A percentile compares a stretch with the other conserved stretches of the same genome.
phyloP scores from a whole-genome alignment of 2,113 vertebrate genomes.

The Aplodontia rufa region DNA sequence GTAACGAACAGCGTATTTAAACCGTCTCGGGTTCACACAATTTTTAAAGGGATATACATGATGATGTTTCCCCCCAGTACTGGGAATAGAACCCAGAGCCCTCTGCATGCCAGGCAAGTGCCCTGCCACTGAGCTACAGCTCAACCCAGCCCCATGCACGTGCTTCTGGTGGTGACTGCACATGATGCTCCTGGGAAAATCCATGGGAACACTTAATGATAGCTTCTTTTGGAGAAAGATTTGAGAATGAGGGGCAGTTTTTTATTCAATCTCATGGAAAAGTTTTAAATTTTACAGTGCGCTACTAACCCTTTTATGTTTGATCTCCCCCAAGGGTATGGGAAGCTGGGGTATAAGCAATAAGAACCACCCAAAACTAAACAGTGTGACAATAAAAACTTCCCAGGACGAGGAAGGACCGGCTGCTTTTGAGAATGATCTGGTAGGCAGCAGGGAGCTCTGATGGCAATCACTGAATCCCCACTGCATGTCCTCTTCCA shows the following conservation, averaged over 20 bases:
- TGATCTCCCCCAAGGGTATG: not conserved
- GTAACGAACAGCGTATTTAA: not conserved
- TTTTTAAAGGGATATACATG: not conserved
- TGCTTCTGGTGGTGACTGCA: not conserved
- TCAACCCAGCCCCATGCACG: not conserved
- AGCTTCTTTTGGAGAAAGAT: not conserved
- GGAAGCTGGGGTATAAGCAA: not conserved
- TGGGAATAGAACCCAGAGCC: not conserved
- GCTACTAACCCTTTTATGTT: not conserved
- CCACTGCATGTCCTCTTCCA: not conserved
- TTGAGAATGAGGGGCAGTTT: not conserved
- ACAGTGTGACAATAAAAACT: not conserved
- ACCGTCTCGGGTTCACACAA: not conserved
- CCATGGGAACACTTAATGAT: not conserved
- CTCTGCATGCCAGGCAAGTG: not conserved
- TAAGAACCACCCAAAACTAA: not conserved
- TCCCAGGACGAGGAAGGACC: no score
- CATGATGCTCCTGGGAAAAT: not conserved
- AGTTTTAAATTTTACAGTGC: not conserved
- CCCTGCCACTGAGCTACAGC: not conserved
- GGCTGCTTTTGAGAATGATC: not conserved
- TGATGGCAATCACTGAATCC: not conserved
- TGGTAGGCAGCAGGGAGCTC: rapidly evolving
- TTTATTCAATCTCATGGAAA: not conserved
- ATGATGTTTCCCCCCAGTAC: not conserved